Evolutionary conservation across 2,888 invertebrate species (phyloP), one percentile per base, ranked within the genome.

Genomic region (Neria commutata): DNA sequence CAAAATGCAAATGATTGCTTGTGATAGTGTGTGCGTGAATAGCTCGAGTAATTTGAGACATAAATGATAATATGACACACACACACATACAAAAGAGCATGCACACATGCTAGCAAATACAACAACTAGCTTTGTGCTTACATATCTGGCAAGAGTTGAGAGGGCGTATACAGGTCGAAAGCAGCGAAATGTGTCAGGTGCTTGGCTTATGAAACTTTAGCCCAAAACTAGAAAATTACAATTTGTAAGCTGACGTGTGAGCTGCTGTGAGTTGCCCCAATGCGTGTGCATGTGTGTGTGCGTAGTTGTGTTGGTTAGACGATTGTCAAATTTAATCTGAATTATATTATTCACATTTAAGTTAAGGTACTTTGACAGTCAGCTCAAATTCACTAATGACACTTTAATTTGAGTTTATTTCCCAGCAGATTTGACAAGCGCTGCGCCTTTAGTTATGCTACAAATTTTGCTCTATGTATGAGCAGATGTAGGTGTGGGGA

Each of bases 221-320:
- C 42, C 42, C 17, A 17, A 42, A 42, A 42, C 42, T 42, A 42
- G 19, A 42, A 42, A 42, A 21, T 21, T 42, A 21, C 37, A 14
- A n/a, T 3, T 37, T 37, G n/a, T 29, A 37, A 14, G 37, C n/a
- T 10, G n/a, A 37, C 17, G 47, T 52, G n/a, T 25, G 25, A 3
- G 42, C 17, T 16, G n/a, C n/a, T n/a, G n/a, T n/a, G n/a, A n/a
- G n/a, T n/a, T n/a, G n/a, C n/a, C n/a, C 17, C 24, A 19, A n/a
- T 1, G 46, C n/a, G 24, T 46, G 46, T 23, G 46, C 16, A 14
- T 24, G 48, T 8, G 48, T 49, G 16, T 49, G 29, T 61, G 42
- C 47, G 51, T 46, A 46, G n/a, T n/a, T n/a, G n/a, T 47, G 53
- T 56, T 51, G 53, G 46, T 45, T 50, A 46, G 50, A 56, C 51